Percentiles rank a stretch among this genome's conserved stretches.
Evolutionary conservation across 2,797 vertebrate genomes (phyloP).

Genomic region (Trachops cirrhosus): DNA sequence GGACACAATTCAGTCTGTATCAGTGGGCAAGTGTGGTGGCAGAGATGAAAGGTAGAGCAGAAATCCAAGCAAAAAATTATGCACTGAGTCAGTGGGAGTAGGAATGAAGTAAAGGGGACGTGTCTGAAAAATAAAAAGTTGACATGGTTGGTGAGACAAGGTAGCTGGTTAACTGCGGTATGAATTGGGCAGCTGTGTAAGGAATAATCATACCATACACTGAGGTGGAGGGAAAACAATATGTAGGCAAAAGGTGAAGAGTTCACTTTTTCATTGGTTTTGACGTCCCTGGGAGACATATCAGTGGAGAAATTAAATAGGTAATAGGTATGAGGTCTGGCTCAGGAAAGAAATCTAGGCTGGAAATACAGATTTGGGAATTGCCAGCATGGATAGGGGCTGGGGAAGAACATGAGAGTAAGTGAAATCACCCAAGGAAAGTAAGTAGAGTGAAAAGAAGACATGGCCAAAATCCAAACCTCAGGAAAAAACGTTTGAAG

Average conservation of each 20-base stretch:
- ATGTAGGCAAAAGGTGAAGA: not conserved
- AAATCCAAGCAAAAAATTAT: not conserved
- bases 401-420: not conserved
- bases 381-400: not conserved
- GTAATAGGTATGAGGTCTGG: not conserved
- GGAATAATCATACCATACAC: not conserved
- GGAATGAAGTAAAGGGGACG: not conserved
- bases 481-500: not conserved
- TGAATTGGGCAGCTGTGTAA: not conserved
- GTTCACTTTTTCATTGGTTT: not conserved
- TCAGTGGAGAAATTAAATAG: not conserved
- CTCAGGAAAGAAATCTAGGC: not conserved
- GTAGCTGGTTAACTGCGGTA: not conserved
- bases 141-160: not conserved
- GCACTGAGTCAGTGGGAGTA: not conserved
- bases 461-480: not conserved
- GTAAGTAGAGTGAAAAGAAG: conserved; percentile 16
- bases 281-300: not conserved
- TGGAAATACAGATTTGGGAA: conserved; percentile 3
- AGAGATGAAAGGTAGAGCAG: not conserved
- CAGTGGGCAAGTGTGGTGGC: not conserved
- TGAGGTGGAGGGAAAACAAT: not conserved
- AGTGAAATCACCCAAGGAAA: not conserved
- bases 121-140: not conserved
- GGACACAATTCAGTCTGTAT: not conserved